Evolutionary conservation across 2,113 vertebrate species (phyloP).

Genomic region (Salminus brasiliensis): DNA sequence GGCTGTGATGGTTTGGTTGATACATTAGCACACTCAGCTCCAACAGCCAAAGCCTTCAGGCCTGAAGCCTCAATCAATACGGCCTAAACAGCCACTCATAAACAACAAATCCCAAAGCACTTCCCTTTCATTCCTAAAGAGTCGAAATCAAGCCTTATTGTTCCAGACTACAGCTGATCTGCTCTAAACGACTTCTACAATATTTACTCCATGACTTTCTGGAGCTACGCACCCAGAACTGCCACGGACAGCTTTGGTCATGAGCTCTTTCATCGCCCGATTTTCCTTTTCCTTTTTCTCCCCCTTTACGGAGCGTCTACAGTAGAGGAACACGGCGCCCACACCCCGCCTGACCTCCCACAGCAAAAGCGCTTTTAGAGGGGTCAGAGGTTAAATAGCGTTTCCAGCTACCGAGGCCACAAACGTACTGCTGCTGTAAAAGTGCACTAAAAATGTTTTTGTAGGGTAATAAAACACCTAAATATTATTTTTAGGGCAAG

Average conservation of each 20-base stretch:
- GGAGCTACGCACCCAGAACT: too few relatives aligned
- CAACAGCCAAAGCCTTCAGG: not conserved
- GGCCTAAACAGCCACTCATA: not conserved
- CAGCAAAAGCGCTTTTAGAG: conserved; percentile 73
- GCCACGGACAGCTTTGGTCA: too few relatives aligned
- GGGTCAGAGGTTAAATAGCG: conserved; percentile 79
- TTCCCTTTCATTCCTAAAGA: too few relatives aligned
- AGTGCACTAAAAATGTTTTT: too few relatives aligned
- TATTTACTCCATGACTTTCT: too few relatives aligned
- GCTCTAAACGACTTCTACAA: too few relatives aligned
- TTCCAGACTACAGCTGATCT: too few relatives aligned
- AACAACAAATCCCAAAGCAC: too few relatives aligned
- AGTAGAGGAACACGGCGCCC: conserved; percentile 51
- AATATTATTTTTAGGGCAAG: too few relatives aligned
- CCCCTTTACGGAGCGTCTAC: conserved; percentile 37
- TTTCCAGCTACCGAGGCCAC: conserved; percentile 69
- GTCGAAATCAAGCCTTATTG: too few relatives aligned
- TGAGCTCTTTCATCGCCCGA: too few relatives aligned
- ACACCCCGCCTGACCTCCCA: conserved; percentile 69
- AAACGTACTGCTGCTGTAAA: conserved; percentile 51
- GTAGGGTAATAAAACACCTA: too few relatives aligned
- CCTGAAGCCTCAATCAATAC: not conserved
- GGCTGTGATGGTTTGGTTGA: not conserved
- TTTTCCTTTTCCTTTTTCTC: conserved; percentile 23
- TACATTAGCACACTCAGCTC: not conserved